These are phyloP conservation scores for Plagiodera versicolora DNA, from an alignment of 2,888 invertebrate genomes.

Conservation along the genomic window DNA sequence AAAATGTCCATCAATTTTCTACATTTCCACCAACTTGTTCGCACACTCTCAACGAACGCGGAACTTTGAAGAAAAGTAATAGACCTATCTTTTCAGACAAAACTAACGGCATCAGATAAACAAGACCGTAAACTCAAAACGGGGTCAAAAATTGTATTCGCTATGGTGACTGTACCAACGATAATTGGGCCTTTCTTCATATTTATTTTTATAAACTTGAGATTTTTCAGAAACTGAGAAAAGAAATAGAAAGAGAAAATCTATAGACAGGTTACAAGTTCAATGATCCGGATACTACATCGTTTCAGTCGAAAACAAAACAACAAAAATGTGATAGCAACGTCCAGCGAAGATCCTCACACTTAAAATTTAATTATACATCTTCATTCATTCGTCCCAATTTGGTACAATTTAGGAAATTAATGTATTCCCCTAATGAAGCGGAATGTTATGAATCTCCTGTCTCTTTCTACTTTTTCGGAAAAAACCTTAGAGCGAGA, in stretches of 20 bases:
- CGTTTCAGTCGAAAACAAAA: slow-evolving; percentile 22
- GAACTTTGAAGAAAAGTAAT: slow-evolving; percentile 37
- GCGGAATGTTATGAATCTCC: slow-evolving; percentile 24
- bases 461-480: slow-evolving; percentile 42
- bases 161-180: slow-evolving; percentile 44
- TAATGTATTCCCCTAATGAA: slow-evolving; percentile 4
- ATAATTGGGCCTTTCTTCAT: slow-evolving; percentile 55
- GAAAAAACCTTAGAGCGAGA: slow-evolving; percentile 43
- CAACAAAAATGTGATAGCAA: not conserved
- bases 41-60: slow-evolving; percentile 28
- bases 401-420: slow-evolving; percentile 13
- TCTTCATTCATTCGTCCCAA: slow-evolving; percentile 14
- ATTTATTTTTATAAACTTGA: slow-evolving; percentile 56
- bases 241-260: slow-evolving; percentile 50
- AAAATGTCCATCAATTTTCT: slow-evolving; percentile 42
- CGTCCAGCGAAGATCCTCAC: slow-evolving; percentile 1
- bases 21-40: slow-evolving; percentile 30
- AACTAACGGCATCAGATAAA: slow-evolving; percentile 52
- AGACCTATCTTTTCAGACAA: slow-evolving; percentile 43
- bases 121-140: slow-evolving; percentile 52
- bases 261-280: slow-evolving; percentile 43
- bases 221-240: slow-evolving; percentile 51
- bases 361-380: slow-evolving; percentile 16
- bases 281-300: slow-evolving; percentile 45
- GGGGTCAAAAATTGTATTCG: slow-evolving; percentile 54